phyloP scores from a whole-genome alignment of 2,113 vertebrate genomes.

The Lipotes vexillifer region DNA sequence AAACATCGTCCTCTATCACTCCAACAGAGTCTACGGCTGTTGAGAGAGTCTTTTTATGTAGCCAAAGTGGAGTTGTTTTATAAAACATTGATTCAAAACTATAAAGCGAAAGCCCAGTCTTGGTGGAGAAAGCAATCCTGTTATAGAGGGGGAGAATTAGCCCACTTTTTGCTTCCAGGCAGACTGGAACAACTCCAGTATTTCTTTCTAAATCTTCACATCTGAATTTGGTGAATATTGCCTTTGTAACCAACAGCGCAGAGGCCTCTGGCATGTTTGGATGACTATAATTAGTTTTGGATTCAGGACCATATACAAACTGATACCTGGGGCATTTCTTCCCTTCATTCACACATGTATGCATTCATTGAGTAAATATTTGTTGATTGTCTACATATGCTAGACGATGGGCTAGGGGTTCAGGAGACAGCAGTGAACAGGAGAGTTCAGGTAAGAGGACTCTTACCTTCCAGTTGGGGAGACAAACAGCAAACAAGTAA shows the following conservation, averaged over 20 bases:
- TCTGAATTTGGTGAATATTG: not conserved
- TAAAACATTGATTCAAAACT: not conserved
- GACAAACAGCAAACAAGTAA: not conserved
- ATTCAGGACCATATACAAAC: not conserved
- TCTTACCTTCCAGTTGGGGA: not conserved
- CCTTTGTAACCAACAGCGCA: not conserved
- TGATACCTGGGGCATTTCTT: not conserved
- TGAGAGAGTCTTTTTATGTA: not conserved
- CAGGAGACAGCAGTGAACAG: not conserved
- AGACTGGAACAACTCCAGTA: not conserved
- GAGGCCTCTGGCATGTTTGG: not conserved
- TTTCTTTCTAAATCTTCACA: not conserved
- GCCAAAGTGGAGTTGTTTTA: not conserved
- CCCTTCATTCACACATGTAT: not conserved
- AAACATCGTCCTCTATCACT: not conserved
- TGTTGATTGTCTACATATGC: not conserved
- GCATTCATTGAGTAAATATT: not conserved
- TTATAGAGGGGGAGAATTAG: not conserved
- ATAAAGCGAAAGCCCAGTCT: not conserved
- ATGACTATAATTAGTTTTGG: not conserved
- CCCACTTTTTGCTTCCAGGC: not conserved
- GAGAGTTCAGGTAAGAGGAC: not conserved
- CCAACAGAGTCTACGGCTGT: not conserved
- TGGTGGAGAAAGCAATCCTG: not conserved
- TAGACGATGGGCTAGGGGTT: rapidly evolving